phyloP scores from a whole-genome alignment of 92 coral and sea anemone species.

The Porites evermanni region DNA sequence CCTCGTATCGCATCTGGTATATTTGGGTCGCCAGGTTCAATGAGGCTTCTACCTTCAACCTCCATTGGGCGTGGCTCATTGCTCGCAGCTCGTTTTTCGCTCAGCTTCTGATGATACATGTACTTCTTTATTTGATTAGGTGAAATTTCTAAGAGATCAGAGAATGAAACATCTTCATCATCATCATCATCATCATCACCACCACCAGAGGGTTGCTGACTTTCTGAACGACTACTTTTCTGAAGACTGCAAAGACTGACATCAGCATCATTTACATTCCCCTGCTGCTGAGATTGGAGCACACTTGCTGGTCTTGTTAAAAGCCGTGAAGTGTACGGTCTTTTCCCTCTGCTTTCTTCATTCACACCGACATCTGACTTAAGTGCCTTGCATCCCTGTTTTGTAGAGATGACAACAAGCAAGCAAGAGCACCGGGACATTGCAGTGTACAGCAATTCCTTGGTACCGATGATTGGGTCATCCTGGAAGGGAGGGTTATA shows the following conservation, averaged over 20 bases:
- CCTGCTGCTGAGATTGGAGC: background rate
- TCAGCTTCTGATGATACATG: background rate
- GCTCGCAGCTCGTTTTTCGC: background rate
- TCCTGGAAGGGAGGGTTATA: conserved; percentile 35
- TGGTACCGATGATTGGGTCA: background rate
- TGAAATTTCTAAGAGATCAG: background rate
- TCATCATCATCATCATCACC: background rate
- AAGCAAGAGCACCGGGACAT: conserved; percentile 59
- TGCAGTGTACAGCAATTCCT: conserved; percentile 63
- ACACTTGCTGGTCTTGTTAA: background rate
- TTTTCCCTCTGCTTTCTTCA: background rate
- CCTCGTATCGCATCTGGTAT: conserved; percentile 24
- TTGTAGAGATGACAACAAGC: conserved; percentile 48
- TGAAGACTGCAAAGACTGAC: background rate
- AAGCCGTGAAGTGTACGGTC: background rate
- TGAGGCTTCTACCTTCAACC: conserved; percentile 32
- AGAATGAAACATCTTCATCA: background rate
- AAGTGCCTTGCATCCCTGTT: conserved; percentile 23
- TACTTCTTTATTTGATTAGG: too few species aligned
- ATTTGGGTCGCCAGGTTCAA: conserved; percentile 57
- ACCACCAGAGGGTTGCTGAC: background rate
- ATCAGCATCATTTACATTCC: too few species aligned
- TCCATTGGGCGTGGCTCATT: conserved; percentile 21
- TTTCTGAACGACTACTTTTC: conserved; percentile 59
- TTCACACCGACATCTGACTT: background rate